Conservation (phyloP, 1,140 invertebrate genomes). For the Drosophila subpulchrella region DNA sequence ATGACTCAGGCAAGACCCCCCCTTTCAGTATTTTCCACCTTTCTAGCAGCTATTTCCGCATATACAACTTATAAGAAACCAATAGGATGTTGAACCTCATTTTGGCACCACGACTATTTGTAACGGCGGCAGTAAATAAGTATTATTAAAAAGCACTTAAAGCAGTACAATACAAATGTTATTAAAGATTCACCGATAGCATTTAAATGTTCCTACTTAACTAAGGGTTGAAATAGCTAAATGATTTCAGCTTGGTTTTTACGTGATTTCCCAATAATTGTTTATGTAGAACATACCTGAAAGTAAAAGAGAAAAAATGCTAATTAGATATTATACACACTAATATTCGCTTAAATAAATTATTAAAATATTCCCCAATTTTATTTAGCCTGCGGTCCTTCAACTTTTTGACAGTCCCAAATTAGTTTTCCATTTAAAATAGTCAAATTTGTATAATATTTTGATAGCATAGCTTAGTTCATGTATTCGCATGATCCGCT, state of each 20-base stretch:
- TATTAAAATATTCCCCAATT: not conserved
- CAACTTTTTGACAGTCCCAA: slow-evolving; percentile 1
- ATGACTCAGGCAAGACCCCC: slow-evolving; percentile 24
- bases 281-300: slow-evolving; percentile 53
- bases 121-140: slow-evolving; percentile 12
- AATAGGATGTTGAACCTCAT: not conserved
- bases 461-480: slow-evolving; percentile 1
- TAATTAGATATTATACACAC: not conserved
- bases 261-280: slow-evolving; percentile 22
- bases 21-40: not conserved
- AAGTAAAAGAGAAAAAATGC: slow-evolving; percentile 22
- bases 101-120: not conserved
- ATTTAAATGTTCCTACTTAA: slow-evolving; percentile 25
- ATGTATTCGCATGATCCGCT: slow-evolving; percentile 9
- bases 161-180: slow-evolving; percentile 1
- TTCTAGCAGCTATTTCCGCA: slow-evolving; percentile 4
- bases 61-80: not conserved
- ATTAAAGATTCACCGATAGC: slow-evolving; percentile 23
- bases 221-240: not conserved
- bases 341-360: not conserved
- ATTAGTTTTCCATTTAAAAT: slow-evolving; percentile 16
- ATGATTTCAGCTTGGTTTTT: not conserved
- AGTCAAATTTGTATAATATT: slow-evolving; percentile 12
- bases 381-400: not conserved
- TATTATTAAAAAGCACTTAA: slow-evolving; percentile 50